Evolutionary conservation across 2,797 vertebrate genomes (phyloP), one percentile per base, ranked within the genome.

Genomic region (Protonibea diacanthus): DNA sequence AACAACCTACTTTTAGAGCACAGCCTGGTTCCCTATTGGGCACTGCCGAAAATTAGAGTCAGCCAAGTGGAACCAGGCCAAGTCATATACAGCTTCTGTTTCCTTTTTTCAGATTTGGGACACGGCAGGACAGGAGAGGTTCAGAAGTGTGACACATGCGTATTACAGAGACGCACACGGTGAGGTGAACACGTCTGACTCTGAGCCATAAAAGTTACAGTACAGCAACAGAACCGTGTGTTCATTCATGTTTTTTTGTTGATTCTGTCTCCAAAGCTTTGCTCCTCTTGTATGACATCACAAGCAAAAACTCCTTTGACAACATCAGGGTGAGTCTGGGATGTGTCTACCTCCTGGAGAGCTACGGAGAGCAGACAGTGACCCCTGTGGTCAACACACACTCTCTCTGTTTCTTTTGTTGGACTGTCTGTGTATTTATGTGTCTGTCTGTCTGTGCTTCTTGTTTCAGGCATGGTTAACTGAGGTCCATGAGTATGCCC

Each of bases 401-500:
- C 44, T 25, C 38, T 53, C 27, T 52, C 8, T 79, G 3, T 75
- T 10, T 44, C 8, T 65, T 42, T 69, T 67, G 29, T 51, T 57
- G 9, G 4, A 65, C 52, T 59, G 3, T 58, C 59, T 66, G 7
- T 70, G 14, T 60, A 10, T 64, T 14, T 40, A 9, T 56, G 3
- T 68, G 10, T 81, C 6, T 68, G 25, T 74, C 7, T 59, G 4
- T 78, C 13, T 59, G 3, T 79, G 21, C 13, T 6, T 74, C 38
- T 74, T 33, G 6, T 83, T 85, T 55, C 82, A 99, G 98, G 97
- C 98, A 74, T 99, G 98, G 98, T 93, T 99, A 81, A 96, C 97
- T 0, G 98, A 99, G 94, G 96, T 99, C 87, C 96, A 98, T 0
- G 98, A 99, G 91, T 99, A 97, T 0, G 97, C 98, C 79, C 96